A percentile compares a stretch with the other conserved stretches of the same genome.
Evolutionary conservation across 2,888 invertebrate genomes (phyloP).

Genomic region (Cerceris ruficornis): DNA sequence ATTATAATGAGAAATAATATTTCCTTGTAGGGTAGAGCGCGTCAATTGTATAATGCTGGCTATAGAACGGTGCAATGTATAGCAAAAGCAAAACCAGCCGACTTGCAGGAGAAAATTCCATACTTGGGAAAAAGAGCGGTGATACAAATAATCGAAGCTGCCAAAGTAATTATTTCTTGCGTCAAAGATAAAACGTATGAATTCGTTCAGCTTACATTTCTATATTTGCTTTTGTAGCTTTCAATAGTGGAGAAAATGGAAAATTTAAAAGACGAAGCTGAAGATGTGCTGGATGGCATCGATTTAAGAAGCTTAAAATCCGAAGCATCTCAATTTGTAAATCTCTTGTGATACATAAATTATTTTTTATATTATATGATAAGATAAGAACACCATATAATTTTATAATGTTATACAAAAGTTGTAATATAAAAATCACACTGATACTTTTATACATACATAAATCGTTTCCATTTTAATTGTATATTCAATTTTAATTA

Average conservation of each 20-base stretch:
- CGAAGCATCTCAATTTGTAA: conserved; percentile 10
- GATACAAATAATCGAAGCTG: conserved; percentile 91
- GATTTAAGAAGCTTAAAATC: conserved; percentile 16
- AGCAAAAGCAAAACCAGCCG: conserved; percentile 87
- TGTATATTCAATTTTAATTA: no score
- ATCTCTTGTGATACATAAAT: background rate
- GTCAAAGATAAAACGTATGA: conserved; percentile 8
- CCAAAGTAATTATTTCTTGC: conserved; percentile 85
- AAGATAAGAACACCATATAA: background rate
- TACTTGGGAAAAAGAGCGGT: conserved; percentile 90
- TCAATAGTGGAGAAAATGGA: conserved; percentile 91
- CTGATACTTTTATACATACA: no score
- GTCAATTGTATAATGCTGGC: conserved; percentile 92
- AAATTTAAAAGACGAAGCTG: conserved; percentile 92
- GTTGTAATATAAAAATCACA: background rate
- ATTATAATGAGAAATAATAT: conserved; percentile 12
- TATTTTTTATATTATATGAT: background rate
- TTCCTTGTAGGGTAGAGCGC: conserved; percentile 88
- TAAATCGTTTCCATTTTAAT: no score
- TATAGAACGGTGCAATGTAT: conserved; percentile 89
- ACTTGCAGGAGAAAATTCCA: conserved; percentile 86
- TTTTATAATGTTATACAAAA: background rate
- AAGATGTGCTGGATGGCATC: conserved; percentile 86
- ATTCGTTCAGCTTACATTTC: conserved; percentile 8
- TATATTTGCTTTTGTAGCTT: conserved; percentile 45